Base-by-base conservation (phyloP, 2,888 invertebrate species). In the Pseudeuparius sepicola region DNA sequence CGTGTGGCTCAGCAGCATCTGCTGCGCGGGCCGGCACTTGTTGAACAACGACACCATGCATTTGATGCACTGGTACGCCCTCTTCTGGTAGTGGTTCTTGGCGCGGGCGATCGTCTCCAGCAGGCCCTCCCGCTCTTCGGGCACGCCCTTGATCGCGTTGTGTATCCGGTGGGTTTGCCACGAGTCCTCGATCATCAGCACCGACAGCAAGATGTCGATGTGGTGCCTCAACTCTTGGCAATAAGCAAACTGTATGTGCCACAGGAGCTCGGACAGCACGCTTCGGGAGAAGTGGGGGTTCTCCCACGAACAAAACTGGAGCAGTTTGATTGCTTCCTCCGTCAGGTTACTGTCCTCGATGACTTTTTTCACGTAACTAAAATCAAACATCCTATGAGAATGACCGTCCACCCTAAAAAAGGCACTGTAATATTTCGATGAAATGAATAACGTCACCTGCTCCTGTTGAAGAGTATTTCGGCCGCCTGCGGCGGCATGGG, bases 261-360 rank as follows among this genome's bases (percentile, higher is more conserved):
- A 92, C 37, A 96, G 67, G 25, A 96, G 66, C 66, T 96, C 94
- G 26, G 84, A 79, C 20, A 96, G 73, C 29, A 92, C 87, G 11
- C 78, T 75, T 43, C 87, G 79, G 16, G 93, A 93, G 65, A 94
- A 89, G 48, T 82, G 82, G 14, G 90, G 89, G 66, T 96, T 93
- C 64, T 96, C 96, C 94, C 94, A 96, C 55, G 89, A 88, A 60
- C 92, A 80, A 64, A 87, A 96, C 67, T 93, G 87, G 20, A 96
- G 65, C 40, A 96, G 66, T 56, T 88, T 82, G 26, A 89, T 73
- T 3, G 88, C 86, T 46, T 96, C 94, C 45, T 96, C 94, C 30
- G 87, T 84, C 25, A 82, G 78, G 61, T 87, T 89, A 27, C 88
- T 85, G 56, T 96, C 94, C 63, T 94, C 94, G 10, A 94, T 87